Base-by-base conservation (phyloP, 2,113 vertebrate species). In the Pangasianodon gigas region DNA sequence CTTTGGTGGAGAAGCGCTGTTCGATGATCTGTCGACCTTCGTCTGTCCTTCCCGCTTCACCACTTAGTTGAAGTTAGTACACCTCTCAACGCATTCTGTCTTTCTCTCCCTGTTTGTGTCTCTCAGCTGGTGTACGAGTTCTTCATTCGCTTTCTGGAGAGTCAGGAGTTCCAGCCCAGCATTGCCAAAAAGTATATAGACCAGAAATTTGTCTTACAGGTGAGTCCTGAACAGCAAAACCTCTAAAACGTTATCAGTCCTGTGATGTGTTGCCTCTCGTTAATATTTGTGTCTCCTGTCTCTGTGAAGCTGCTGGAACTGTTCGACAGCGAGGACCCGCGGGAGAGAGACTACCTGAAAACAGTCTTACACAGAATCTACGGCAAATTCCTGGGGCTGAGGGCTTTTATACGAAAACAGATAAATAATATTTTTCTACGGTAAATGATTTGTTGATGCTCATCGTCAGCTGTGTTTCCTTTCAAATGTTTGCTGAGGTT, bases 361-460 rank as follows among this genome's bases (percentile, higher is more conserved):
- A 99, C 98, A 95, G 98, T 99, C 95, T 96, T 99, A 94, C 98
- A 99, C 97, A 98, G 98, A 99, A 99, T 99, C 97, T 99, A 99
- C 91, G 98, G 98, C 93, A 99, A 99, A 97, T 99, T 99, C 96
- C 97, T 99, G 95, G 98, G 98, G 94, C 97, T 99, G 97, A 98
- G 98, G 97, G 98, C 98, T 97, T 99, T 99, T 99, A 99, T 99
- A 97, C 97, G 98, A 97, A 99, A 99, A 99, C 98, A 99, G 97
- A 99, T 99, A 94, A 99, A 99, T 97, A 99, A 99, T 99, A 99
- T 99, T 99, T 99, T 99, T 99, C 97, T 99, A 99, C 97, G 98
- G 98, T 99, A 96, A 99, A 97, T 29, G 56, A 62, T 37, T 60
- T 7, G 16, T 74, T 41, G 16, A 0, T 26, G 26, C 67, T 69